Percentiles rank a stretch among this genome's conserved stretches.
phyloP scores from a whole-genome alignment of 2,113 vertebrate genomes.

The Aramus guarauna region DNA sequence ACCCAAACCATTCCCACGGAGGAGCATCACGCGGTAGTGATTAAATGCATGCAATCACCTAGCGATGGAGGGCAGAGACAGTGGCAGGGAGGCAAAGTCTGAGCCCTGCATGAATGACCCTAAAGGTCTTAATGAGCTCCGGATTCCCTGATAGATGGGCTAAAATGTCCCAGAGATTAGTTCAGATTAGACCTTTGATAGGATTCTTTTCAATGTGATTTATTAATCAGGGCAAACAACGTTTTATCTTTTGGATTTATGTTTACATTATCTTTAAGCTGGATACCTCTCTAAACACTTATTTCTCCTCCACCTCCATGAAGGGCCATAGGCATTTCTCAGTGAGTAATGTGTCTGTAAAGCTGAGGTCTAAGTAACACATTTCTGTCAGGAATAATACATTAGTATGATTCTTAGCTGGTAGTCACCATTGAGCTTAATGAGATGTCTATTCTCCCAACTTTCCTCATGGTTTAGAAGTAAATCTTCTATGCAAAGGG shows the following conservation, averaged over 20 bases:
- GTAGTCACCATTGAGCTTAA: background rate
- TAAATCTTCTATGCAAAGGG: background rate
- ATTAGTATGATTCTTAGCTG: background rate
- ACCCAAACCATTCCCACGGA: no score
- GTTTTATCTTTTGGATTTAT: background rate
- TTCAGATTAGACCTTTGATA: background rate
- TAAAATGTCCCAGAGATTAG: background rate
- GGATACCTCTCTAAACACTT: background rate
- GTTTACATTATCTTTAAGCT: background rate
- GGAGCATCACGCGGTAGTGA: background rate
- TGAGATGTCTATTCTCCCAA: background rate
- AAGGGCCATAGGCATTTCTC: background rate
- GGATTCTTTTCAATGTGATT: background rate
- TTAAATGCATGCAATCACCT: fast-evolving
- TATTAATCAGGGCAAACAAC: background rate
- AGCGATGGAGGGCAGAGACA: background rate
- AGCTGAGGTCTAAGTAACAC: background rate
- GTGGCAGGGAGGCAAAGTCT: background rate
- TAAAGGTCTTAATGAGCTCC: background rate
- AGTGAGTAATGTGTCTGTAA: background rate
- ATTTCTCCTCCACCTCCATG: background rate
- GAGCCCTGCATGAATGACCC: background rate
- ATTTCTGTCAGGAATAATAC: background rate
- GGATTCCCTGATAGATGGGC: background rate
- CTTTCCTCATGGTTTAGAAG: background rate